phyloP scores from a whole-genome alignment of 2,113 vertebrate genomes.

The Archocentrus centrarchus region DNA sequence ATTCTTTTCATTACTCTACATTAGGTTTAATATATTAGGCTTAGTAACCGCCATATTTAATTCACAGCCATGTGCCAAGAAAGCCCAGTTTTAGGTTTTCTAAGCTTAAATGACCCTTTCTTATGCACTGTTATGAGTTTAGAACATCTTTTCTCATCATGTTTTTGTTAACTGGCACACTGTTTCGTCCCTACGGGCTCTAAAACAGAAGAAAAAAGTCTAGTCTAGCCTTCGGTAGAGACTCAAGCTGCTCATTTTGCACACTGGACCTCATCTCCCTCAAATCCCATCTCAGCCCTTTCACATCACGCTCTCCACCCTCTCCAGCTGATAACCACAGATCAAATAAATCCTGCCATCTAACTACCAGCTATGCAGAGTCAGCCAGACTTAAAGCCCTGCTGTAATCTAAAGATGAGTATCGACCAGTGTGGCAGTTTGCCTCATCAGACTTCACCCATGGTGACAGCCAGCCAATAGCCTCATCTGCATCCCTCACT shows the following conservation, averaged over 20 bases:
- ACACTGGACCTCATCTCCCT: slow-evolving; percentile 35
- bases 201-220: background rate
- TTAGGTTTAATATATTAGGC: slow-evolving; percentile 22
- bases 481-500: slow-evolving; percentile 25
- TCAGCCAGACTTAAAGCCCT: slow-evolving; percentile 27
- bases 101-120: background rate
- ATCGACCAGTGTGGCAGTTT: slow-evolving; percentile 32
- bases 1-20: slow-evolving; percentile 13
- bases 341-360: slow-evolving; percentile 50
- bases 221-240: background rate
- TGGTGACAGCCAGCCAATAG: slow-evolving; percentile 34
- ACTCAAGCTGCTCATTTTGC: slow-evolving; percentile 23
- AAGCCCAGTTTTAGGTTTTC: rapidly evolving
- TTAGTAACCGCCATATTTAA: slow-evolving; percentile 9
- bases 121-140: background rate
- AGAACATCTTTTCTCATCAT: background rate
- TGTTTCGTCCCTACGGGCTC: background rate
- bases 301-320: background rate
- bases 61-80: background rate
- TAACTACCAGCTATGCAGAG: slow-evolving; percentile 17
- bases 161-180: background rate
- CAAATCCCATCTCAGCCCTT: slow-evolving; percentile 8
- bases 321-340: slow-evolving; percentile 22
- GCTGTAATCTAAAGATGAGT: slow-evolving; percentile 56
- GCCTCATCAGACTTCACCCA: slow-evolving; percentile 25